phyloP scores from a whole-genome alignment of 1,140 invertebrate species.

The Drosophila yakuba region DNA sequence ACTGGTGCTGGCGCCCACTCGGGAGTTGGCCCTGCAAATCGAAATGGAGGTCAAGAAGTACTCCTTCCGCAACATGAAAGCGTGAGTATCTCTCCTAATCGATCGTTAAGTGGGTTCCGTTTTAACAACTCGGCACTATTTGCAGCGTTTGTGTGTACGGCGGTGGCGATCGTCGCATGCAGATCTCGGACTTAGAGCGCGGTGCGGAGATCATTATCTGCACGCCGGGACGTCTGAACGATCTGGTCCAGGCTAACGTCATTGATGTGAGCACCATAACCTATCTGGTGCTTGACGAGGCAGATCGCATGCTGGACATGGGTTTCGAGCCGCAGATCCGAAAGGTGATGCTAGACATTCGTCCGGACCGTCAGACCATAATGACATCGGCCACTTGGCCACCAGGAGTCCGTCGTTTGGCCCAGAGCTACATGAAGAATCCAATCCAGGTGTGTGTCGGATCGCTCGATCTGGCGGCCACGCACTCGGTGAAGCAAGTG shows the following conservation, averaged over 20 bases:
- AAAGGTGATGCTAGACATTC: constrained; percentile 91
- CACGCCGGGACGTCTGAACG: constrained; percentile 94
- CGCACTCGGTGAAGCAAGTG: constrained; percentile 92
- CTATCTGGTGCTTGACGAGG: constrained; percentile 97
- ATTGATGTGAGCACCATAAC: constrained; percentile 91
- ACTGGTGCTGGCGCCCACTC: constrained; percentile 94
- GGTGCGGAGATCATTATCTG: constrained; percentile 96
- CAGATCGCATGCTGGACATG: constrained; percentile 93
- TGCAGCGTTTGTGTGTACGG: constrained; percentile 94
- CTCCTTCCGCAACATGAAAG: constrained; percentile 92
- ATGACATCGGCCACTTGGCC: constrained; percentile 97
- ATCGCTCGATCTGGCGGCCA: constrained; percentile 93
- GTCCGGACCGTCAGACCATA: constrained; percentile 92
- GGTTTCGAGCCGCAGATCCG: constrained; percentile 95
- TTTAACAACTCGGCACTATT: not conserved
- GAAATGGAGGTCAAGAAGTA: constrained; percentile 95
- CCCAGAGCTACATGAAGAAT: constrained; percentile 93
- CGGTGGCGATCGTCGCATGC: constrained; percentile 90
- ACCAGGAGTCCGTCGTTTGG: constrained; percentile 91
- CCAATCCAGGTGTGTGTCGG: constrained; percentile 96
- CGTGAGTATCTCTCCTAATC: constrained; percentile 86
- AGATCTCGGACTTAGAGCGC: constrained; percentile 89
- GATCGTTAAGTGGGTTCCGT: too few species aligned
- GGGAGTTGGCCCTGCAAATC: constrained; percentile 96
- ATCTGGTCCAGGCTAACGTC: constrained; percentile 88